Base-by-base conservation (phyloP, 1,140 invertebrate species). In the Conus ventricosus region DNA sequence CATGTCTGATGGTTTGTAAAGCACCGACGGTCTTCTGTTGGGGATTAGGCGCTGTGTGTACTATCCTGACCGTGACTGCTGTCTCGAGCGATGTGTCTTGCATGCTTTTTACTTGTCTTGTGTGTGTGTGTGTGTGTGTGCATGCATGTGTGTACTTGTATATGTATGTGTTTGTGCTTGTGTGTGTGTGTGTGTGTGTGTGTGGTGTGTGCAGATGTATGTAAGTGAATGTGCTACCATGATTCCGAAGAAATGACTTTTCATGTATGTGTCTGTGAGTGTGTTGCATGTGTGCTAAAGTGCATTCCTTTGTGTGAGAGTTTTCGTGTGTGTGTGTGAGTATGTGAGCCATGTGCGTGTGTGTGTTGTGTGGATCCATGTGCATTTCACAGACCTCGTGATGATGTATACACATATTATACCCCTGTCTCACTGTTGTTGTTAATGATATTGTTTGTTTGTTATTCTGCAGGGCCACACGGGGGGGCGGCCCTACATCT, bases 401-500 rank as follows among this genome's bases (percentile, higher is more conserved):
- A 11, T 7, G 13, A 57, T 60, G 57, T 4, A 11, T 15, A 60
- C 8, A 60, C 39, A 39, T 39, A 39, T 39, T 39, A 39, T 39
- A 39, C 39, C 3, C 39, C 39, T 60, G 57, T 60, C 15, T 60
- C 0, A 60, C 0, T 8, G 8, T 60, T 15, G 15, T 60, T 60
- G 8, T 8, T 60, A 1, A 60, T 8, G 57, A 11, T 11, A 60
- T 13, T 6, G 55, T 57, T 13, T 60, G 57, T 15, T 60, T 60
- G 8, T 60, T 4, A 60, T 4, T 39, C 25, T 8, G 11, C 80
- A 81, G 80, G 51, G 80, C 55, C 88, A 89, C 84, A 86, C 71
- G 8, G 78, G 84, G 10, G 84, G 76, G 4, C 60, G 60, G 57
- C 88, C 89, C n/a, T 90, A 86, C 60, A 82, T 60, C 27, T 90